Evolutionary conservation across 2,113 vertebrate genomes (phyloP).

Genomic region (Procavia capensis): DNA sequence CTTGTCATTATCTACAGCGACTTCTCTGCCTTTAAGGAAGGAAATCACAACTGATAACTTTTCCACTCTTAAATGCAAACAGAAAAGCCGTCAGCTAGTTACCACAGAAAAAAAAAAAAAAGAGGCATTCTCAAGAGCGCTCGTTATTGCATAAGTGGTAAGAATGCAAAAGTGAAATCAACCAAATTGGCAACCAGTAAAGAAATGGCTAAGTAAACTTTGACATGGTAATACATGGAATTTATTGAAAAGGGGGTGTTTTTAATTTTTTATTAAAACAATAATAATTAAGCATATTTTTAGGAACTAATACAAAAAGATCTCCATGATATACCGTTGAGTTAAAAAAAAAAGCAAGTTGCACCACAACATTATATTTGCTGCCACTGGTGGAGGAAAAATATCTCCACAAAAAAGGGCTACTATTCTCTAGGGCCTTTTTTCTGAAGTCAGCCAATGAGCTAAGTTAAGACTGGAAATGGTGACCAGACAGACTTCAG

Average conservation of each 20-base stretch:
- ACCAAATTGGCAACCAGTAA: not conserved
- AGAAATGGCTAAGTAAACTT: conserved; percentile 28
- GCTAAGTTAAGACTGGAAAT: not conserved
- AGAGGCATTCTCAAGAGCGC: not conserved
- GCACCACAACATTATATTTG: not conserved
- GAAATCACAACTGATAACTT: not conserved
- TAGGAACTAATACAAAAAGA: conserved; percentile 44
- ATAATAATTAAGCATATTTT: not conserved
- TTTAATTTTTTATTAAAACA: conserved; percentile 10
- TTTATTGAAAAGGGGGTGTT: not conserved
- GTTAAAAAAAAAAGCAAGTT: not conserved
- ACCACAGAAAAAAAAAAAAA: not conserved
- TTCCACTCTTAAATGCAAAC: conserved; percentile 9
- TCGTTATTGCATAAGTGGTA: not conserved
- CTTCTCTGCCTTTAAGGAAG: not conserved
- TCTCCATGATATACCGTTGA: not conserved
- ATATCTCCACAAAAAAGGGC: not conserved
- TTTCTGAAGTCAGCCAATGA: not conserved
- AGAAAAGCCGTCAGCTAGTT: conserved; percentile 7
- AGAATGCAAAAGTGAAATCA: conserved; percentile 26
- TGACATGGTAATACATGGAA: not conserved
- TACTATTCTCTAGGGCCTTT: not conserved
- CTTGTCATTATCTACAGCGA: not conserved
- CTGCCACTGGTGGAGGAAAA: not conserved
- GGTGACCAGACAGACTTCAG: not conserved